Evolutionary conservation across 1,140 invertebrate species (phyloP), one percentile per base, ranked within the genome.

Genomic region (Procambarus clarkii): DNA sequence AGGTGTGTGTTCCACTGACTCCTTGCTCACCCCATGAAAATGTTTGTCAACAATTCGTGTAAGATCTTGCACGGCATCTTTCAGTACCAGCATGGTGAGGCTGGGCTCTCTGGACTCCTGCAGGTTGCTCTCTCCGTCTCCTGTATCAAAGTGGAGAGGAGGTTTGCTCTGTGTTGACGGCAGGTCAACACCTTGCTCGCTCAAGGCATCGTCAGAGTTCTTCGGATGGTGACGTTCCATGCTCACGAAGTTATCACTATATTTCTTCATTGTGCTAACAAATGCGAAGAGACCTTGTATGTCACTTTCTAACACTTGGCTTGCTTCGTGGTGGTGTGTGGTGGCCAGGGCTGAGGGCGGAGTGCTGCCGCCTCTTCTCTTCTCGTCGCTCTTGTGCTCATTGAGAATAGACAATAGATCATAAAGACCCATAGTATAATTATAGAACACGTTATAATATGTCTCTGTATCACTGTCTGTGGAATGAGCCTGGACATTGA

Each of bases 271-370:
- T 4, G 79, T 80, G 8, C 46, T 48, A 7, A 54, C 79, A 44
- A 80, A 50, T n/a, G 79, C 79, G 46, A 80, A 80, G 11, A 80
- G 18, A n/a, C 54, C 54, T 21, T 79, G 77, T 79, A 79, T 48
- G 9, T 45, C 15, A 48, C 8, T 4, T 4, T 18, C 15, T 9
- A 44, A 79, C 18, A 45, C 44, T 18, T 44, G 21, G n/a, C 9
- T 18, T 21, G 50, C 46, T 15, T 18, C 48, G 13, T 50, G 11
- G 8, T 2, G 46, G n/a, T 15, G 46, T 3, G 79, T 46, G 2
- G 1, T 2, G 13, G n/a, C 13, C 18, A 9, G 3, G 46, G n/a
- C 13, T 9, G 11, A 2, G 50, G 2, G 5, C 34, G 0, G 11
- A 54, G 18, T 54, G 46, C 1, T 9, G 48, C 2, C 18, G 21